phyloP scores from a whole-genome alignment of 2,797 vertebrate genomes.

The Acanthornis magna region DNA sequence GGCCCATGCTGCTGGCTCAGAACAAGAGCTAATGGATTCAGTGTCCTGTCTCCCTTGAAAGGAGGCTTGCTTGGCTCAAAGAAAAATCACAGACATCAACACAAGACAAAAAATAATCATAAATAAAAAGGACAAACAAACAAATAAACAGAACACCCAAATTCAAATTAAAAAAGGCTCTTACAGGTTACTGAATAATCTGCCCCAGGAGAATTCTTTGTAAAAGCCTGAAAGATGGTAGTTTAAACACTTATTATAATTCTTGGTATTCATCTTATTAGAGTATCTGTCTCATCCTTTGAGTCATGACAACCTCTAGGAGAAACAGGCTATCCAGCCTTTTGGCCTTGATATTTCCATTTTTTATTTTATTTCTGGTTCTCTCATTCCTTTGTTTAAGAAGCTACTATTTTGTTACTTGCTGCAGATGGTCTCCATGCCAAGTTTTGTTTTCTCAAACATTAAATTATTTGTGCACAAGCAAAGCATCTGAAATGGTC shows the following conservation, averaged over 20 bases:
- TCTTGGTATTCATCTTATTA: background rate
- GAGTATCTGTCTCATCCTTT: background rate
- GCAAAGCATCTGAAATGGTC: background rate
- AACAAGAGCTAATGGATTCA: background rate
- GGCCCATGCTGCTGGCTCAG: background rate
- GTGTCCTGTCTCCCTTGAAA: background rate
- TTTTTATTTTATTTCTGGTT: background rate
- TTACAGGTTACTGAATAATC: background rate
- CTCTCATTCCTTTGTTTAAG: background rate
- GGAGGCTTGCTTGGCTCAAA: background rate
- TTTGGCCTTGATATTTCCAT: background rate
- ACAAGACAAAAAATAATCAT: background rate
- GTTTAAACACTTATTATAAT: background rate
- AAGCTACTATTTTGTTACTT: background rate
- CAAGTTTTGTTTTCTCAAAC: background rate
- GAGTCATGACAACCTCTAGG: background rate
- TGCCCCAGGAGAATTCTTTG: background rate
- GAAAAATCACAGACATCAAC: background rate
- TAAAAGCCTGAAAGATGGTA: background rate
- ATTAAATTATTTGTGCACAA: conserved; percentile 13
- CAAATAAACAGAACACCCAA: background rate
- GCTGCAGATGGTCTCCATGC: background rate
- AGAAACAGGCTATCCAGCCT: background rate
- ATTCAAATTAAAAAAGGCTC: background rate
- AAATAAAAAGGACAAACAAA: background rate